Percentiles rank a stretch among this genome's conserved stretches.
These are phyloP conservation scores for Rosalia funebris DNA, from an alignment of 2,888 invertebrate species.

Conservation along the genomic window DNA sequence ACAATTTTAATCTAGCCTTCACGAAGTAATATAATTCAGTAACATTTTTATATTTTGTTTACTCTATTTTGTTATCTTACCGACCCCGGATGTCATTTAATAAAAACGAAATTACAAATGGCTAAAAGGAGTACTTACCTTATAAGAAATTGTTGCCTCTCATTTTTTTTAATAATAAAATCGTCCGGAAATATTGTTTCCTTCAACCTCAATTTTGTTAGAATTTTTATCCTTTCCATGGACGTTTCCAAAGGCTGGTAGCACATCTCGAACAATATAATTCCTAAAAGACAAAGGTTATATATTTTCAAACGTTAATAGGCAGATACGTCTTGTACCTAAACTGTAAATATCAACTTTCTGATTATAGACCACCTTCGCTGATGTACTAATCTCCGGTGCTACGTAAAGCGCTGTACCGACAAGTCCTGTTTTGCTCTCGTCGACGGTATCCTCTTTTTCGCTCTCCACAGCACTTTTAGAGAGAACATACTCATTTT, in stretches of 20 bases:
- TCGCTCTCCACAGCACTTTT: constrained; percentile 51
- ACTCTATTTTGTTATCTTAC: too few species aligned
- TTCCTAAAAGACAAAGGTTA: constrained; percentile 69
- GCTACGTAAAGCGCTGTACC: constrained; percentile 96
- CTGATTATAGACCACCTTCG: constrained; percentile 84
- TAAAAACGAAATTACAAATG: too few species aligned
- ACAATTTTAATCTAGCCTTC: too few species aligned
- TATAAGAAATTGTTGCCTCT: constrained; percentile 70
- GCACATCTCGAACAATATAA: constrained; percentile 97
- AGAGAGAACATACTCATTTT: constrained; percentile 48
- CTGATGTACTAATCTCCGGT: constrained; percentile 83
- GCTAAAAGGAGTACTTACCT: too few species aligned
- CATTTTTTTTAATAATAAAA: constrained; percentile 67
- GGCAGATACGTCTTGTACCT: constrained; percentile 67
- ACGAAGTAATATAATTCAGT: too few species aligned
- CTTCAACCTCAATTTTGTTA: constrained; percentile 76
- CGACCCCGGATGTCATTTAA: too few species aligned
- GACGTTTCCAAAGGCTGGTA: constrained; percentile 84
- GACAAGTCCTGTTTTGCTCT: constrained; percentile 80
- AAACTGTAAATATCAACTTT: constrained; percentile 77
- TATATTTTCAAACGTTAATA: neutral
- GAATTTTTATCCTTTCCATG: constrained; percentile 87
- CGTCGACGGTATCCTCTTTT: constrained; percentile 58
- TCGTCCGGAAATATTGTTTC: constrained; percentile 78
- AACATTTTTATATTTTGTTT: too few species aligned